phyloP scores from a whole-genome alignment of 1,140 invertebrate species.

The Euglossa dilemma region DNA sequence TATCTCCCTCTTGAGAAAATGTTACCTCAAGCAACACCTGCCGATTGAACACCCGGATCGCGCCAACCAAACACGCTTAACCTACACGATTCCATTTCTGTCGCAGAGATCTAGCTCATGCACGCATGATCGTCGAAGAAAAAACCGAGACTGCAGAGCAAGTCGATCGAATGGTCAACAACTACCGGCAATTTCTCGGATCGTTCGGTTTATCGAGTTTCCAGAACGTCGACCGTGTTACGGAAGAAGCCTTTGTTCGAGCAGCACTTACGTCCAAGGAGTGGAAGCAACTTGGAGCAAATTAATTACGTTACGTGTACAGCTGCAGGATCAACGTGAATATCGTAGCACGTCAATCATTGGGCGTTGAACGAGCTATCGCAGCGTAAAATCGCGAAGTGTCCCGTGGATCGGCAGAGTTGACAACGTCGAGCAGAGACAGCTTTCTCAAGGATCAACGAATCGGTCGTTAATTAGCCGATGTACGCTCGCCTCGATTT shows the following conservation, averaged over 20 bases:
- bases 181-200: background rate
- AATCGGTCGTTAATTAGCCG: slow-evolving; percentile 17
- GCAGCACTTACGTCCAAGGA: slow-evolving; percentile 15
- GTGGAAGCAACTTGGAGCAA: slow-evolving; percentile 1
- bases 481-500: background rate
- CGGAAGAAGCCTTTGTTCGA: slow-evolving; percentile 9
- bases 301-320: slow-evolving; percentile 18
- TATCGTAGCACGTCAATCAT: background rate
- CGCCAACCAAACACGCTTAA: no score
- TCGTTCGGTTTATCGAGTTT: background rate
- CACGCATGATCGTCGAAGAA: background rate
- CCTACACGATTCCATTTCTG: no score
- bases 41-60: no score
- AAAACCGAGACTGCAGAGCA: background rate
- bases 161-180: background rate
- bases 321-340: no score
- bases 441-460: background rate
- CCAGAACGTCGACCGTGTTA: background rate
- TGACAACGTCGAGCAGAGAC: background rate
- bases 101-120: no score
- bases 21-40: no score
- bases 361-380: background rate
- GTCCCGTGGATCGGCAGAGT: background rate
- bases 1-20: no score
- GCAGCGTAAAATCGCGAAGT: slow-evolving; percentile 1